Evolutionary conservation across 2,797 vertebrate genomes (phyloP).

Genomic region (Okamejei kenojei): DNA sequence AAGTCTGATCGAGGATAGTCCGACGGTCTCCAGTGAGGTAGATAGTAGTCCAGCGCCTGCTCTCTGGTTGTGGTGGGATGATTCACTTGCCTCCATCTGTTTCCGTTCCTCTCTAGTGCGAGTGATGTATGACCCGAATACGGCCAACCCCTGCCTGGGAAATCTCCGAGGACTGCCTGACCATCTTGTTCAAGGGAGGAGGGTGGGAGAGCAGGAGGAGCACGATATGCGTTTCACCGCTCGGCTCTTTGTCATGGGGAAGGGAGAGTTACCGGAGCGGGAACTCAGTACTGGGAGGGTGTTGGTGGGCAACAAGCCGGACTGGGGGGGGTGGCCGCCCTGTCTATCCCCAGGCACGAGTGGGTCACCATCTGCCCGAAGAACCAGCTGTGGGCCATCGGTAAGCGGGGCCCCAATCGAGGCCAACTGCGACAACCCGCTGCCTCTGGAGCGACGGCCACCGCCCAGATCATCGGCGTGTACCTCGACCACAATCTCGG

Average conservation of each 20-base stretch:
- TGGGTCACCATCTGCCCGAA: constrained; percentile 44
- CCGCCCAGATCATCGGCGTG: constrained; percentile 53
- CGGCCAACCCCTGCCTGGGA: background rate
- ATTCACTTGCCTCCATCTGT: background rate
- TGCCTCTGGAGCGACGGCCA: constrained; percentile 44
- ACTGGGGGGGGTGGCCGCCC: constrained; percentile 45
- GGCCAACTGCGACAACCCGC: constrained; percentile 49
- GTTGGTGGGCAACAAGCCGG: background rate
- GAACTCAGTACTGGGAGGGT: constrained; percentile 2
- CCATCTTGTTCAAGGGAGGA: background rate
- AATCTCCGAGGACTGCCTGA: background rate
- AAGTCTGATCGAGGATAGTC: too few relatives aligned
- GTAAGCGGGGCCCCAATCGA: constrained; percentile 49
- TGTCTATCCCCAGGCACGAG: constrained; percentile 46
- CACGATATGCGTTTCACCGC: background rate
- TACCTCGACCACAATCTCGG: constrained; percentile 61
- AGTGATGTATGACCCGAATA: background rate
- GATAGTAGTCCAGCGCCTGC: too few relatives aligned
- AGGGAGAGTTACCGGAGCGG: background rate
- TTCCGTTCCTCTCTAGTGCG: background rate
- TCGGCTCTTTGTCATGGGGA: background rate
- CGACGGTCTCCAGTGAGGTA: too few relatives aligned
- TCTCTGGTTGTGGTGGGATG: too few relatives aligned
- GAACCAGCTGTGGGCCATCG: constrained; percentile 47
- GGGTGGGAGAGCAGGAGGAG: fast-evolving